Evolutionary conservation across 2,888 invertebrate species (phyloP).

Genomic region (Drosophila demipolita): DNA sequence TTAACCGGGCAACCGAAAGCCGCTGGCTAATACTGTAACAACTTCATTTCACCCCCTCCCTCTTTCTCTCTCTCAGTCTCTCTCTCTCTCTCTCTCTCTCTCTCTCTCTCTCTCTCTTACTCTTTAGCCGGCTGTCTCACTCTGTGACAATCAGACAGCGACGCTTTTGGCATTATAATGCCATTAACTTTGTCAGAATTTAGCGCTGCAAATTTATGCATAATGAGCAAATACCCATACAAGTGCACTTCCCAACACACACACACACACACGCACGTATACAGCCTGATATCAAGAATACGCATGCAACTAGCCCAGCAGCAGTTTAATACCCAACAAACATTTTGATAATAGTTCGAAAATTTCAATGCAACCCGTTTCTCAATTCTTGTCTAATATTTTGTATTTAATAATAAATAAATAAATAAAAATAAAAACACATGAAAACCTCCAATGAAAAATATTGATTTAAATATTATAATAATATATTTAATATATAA

Average conservation of each 20-base stretch:
- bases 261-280: slow-evolving; percentile 1
- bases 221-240: slow-evolving; percentile 66
- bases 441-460: not conserved
- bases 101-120: slow-evolving; percentile 6
- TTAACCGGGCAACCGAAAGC: slow-evolving; percentile 23
- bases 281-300: slow-evolving; percentile 4
- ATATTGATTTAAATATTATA: too few relatives aligned
- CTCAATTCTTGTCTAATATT: too few relatives aligned
- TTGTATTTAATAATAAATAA: too few relatives aligned
- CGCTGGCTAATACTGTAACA: slow-evolving; percentile 45
- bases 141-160: slow-evolving; percentile 33
- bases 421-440: too few relatives aligned
- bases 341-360: slow-evolving; percentile 27
- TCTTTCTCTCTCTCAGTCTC: slow-evolving; percentile 1
- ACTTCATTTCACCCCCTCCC: not conserved
- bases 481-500: too few relatives aligned
- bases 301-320: slow-evolving; percentile 30
- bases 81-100: not conserved
- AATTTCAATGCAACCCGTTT: not conserved
- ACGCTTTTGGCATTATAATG: slow-evolving; percentile 76
- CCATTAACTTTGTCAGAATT: slow-evolving; percentile 82
- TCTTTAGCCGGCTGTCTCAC: slow-evolving; percentile 7
- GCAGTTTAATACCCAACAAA: slow-evolving; percentile 41
- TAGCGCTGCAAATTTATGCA: slow-evolving; percentile 76
- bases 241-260: slow-evolving; percentile 9